Evolutionary conservation across 2,888 invertebrate species (phyloP), one percentile per base, ranked within the genome.

Genomic region (Allophyes oxyacanthae): DNA sequence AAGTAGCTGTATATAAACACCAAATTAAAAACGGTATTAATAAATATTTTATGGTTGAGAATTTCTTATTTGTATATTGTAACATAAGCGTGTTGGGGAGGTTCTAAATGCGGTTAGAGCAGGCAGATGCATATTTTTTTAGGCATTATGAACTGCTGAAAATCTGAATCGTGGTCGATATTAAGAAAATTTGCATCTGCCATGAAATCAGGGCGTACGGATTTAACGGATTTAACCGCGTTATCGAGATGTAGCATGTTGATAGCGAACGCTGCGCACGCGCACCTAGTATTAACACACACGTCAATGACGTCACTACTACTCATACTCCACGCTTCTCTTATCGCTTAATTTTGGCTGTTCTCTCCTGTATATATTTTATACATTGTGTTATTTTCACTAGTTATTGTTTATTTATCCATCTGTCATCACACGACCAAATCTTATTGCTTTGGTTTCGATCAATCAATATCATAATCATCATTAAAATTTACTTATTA

Each of bases 331-430:
- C 83, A 82, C 80, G 84, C 84, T 84, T 84, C 77, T 82, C 80
- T 80, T 83, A 79, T 85, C 77, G 90, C 91, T 91, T 90, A 66
- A 79, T 81, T 80, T 80, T 79, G 78, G 74, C 81, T 85, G 69
- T 74, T 70, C 78, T 79, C 75, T 76, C 70, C 74, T 87, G 82
- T 89, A 85, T 88, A 84, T 85, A 82, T 85, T 75, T 73, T 79
- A 74, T 83, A 76, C 77, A 59, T 72, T 82, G 75, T 80, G 74
- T 79, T 73, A 67, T 62, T 55, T 70, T 46, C 45, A 62, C 34
- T 45, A 42, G 41, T 26, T 48, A 68, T 54, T 56, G 45, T 67
- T 51, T 69, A 58, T 77, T 58, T 68, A 70, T 52, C 67, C 71
- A 72, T 76, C 62, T 72, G 51, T 65, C 64, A 74, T 54, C n/a